Percentiles rank a stretch among this genome's conserved stretches.
Evolutionary conservation across 2,888 invertebrate genomes (phyloP).

Genomic region (Dryobotodes eremita): DNA sequence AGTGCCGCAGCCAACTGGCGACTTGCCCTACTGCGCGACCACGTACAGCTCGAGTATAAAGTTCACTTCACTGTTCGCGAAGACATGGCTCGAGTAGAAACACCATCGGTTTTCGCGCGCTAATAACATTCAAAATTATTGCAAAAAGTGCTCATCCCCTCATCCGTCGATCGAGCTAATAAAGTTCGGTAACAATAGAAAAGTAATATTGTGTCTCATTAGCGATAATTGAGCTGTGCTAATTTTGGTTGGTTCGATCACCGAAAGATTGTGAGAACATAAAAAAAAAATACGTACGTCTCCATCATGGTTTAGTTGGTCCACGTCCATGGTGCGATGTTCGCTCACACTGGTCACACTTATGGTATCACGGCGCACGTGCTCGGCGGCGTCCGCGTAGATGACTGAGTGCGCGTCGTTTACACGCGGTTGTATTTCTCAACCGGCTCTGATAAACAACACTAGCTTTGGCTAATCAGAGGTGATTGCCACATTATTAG

Average conservation of each 20-base stretch:
- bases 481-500: conserved; percentile 71
- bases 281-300: conserved; percentile 75
- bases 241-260: conserved; percentile 26
- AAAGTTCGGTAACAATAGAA: too few species aligned
- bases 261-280: background rate
- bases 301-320: conserved; percentile 69
- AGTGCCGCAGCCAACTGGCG: conserved; percentile 88
- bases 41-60: conserved; percentile 84
- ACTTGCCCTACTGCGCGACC: conserved; percentile 84
- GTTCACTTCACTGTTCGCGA: conserved; percentile 81
- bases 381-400: conserved; percentile 73
- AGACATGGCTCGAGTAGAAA: conserved; percentile 63
- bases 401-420: conserved; percentile 74
- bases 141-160: conserved; percentile 11
- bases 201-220: too few species aligned
- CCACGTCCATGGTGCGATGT: conserved; percentile 70
- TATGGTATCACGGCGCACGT: conserved; percentile 71
- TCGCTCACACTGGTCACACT: conserved; percentile 61
- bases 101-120: conserved; percentile 71
- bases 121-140: conserved; percentile 39
- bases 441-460: conserved; percentile 81
- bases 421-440: conserved; percentile 76
- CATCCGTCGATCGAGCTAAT: too few species aligned
- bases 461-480: conserved; percentile 78
- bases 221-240: background rate